A percentile compares a stretch with the other conserved stretches of the same genome.
Conservation (phyloP, 1,140 invertebrate species). For the Eriocheir sinensis region DNA sequence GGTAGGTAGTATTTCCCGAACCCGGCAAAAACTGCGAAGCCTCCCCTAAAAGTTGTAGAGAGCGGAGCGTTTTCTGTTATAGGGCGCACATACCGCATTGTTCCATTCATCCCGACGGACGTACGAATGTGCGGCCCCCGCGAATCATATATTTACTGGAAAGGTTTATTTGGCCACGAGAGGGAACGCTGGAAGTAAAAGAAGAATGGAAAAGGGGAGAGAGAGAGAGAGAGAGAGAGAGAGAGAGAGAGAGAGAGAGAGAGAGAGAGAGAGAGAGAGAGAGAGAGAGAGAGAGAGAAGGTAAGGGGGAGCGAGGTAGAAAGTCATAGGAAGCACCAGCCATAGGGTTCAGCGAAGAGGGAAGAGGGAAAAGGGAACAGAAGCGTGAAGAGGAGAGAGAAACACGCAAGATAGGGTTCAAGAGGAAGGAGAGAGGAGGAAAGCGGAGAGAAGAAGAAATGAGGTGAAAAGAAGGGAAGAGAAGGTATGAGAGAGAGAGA, state of each 20-base stretch:
- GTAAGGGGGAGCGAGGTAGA: not conserved
- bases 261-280: not conserved
- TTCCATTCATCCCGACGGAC: not conserved
- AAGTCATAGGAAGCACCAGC: no score
- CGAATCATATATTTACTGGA: constrained; percentile 30
- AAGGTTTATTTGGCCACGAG: not conserved
- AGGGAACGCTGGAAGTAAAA: not conserved
- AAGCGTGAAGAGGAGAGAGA: not conserved
- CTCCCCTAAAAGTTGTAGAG: not conserved
- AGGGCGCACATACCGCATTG: not conserved
- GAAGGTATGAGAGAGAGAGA: not conserved
- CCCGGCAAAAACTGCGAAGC: no score
- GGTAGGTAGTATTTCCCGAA: no score
- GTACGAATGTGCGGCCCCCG: not conserved
- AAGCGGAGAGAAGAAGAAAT: not conserved
- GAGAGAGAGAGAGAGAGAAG: not conserved
- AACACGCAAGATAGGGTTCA: not conserved
- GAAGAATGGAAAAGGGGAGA: not conserved
- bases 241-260: not conserved
- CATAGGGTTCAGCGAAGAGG: no score
- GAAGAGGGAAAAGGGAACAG: not conserved
- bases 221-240: constrained; percentile 29
- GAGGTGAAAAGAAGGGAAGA: not conserved
- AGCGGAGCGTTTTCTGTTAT: not conserved
- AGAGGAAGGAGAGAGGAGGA: not conserved